A percentile compares a stretch with the other conserved stretches of the same genome.
These are phyloP conservation scores for Drosophila navojoa DNA, from an alignment of 1,140 invertebrate species.

Conservation along the genomic window DNA sequence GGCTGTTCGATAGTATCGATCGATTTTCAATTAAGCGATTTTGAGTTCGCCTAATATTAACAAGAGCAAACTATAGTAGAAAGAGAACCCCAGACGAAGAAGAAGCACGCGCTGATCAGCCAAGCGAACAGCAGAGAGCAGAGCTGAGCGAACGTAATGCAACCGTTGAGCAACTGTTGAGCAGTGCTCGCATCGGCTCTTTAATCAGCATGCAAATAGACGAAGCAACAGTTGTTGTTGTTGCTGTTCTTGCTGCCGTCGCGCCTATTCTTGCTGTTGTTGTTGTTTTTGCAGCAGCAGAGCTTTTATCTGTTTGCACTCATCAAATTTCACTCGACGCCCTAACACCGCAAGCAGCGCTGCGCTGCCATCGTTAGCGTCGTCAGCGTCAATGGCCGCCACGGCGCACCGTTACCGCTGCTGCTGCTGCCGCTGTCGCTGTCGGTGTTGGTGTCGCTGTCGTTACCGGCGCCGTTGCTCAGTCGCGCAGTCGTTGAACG, in stretches of 20 bases:
- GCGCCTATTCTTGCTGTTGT: conserved; percentile 4
- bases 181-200: background rate
- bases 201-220: conserved; percentile 61
- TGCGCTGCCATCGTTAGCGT: conserved; percentile 15
- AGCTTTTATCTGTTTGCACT: conserved; percentile 51
- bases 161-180: conserved; percentile 1
- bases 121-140: background rate
- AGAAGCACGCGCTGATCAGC: background rate
- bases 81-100: background rate
- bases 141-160: background rate
- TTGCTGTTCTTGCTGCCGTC: background rate
- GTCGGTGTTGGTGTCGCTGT: conserved; percentile 24
- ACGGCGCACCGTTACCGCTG: background rate
- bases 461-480: conserved; percentile 12
- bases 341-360: conserved; percentile 12
- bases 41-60: too few relatives aligned
- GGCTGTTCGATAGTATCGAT: too few relatives aligned
- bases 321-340: conserved; percentile 60
- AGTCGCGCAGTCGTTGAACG: conserved; percentile 25
- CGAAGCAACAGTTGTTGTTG: conserved; percentile 21
- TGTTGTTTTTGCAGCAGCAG: background rate
- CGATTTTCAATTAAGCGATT: too few relatives aligned
- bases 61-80: too few relatives aligned
- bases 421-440: conserved; percentile 23
- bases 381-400: conserved; percentile 30